Base-by-base conservation (phyloP, 2,888 invertebrate species). In the Oxyteleia sp. region DNA sequence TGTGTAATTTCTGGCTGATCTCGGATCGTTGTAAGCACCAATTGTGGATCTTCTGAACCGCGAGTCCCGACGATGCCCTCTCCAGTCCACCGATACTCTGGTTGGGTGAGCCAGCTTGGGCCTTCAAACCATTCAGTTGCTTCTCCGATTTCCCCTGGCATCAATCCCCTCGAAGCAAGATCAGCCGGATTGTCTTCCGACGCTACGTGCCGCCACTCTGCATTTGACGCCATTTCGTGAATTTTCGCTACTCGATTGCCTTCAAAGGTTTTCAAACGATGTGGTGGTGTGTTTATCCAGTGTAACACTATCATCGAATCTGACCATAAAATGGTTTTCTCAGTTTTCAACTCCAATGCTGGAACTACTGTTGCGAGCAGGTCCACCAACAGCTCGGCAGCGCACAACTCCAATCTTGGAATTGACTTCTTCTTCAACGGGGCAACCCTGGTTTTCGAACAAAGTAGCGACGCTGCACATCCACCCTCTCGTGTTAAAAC, bases 221-320 rank as follows among this genome's bases (percentile, higher is more conserved):
- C n/a, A 16, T 38, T 35, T 1, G 10, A 23, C 0, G 8, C n/a
- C n/a, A 4, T 13, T 20, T 26, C 5, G 68, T 74, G 0, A 41
- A 68, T 74, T 10, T 41, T 41, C 0, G 69, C 74, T 7, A 82
- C 81, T 13, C 81, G 26, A 23, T 82, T 82, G 1, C 57, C 55
- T 4, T 75, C 57, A 13, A 82, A 82, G 1, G 47, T 61, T 15
- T 75, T 61, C 2, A 78, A n/a, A 3, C 23, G 15, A 13, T 72
- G 68, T 10, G 66, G 61, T 3, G 76, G 35, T 3, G 45, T 68
- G 10, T 41, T 32, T 15, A 82, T 72, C 68, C 82, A 82, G 41
- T 71, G 53, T 0, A 78, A 38, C 0, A 32, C 13, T 11, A 76
- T 64, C 55, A 32, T 82, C 8, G 76, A 76, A 41, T 76, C 76